These are phyloP conservation scores for Choloepus didactylus DNA, from an alignment of 2,797 vertebrate genomes.

Conservation along the genomic window DNA sequence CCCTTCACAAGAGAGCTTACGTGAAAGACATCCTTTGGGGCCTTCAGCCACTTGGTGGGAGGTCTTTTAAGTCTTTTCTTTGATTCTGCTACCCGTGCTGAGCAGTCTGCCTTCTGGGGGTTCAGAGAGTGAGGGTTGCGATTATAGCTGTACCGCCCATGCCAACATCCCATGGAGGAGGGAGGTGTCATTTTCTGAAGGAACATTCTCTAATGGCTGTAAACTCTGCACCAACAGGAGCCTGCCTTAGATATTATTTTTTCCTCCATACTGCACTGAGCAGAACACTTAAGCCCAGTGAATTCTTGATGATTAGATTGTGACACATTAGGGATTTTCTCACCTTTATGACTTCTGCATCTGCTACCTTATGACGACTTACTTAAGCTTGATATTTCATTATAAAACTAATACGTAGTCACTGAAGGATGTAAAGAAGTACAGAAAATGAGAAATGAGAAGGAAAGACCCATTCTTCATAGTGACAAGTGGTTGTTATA, in stretches of 20 bases:
- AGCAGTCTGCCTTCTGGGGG: neutral
- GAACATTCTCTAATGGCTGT: neutral
- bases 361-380: neutral
- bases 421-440: neutral
- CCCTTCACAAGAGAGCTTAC: neutral
- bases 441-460: neutral
- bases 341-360: neutral
- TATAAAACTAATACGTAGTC: neutral
- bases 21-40: conserved; percentile 23
- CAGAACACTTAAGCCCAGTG: neutral
- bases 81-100: conserved; percentile 62
- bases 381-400: neutral
- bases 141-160: neutral
- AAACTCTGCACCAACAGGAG: neutral
- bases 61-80: conserved; percentile 70
- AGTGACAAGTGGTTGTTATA: neutral
- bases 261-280: accelerated
- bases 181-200: neutral
- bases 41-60: conserved; percentile 68
- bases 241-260: neutral
- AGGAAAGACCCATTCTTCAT: neutral
- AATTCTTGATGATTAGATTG: neutral
- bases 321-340: neutral
- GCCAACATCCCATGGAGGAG: neutral
- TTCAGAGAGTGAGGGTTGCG: neutral